These are phyloP conservation scores for Epizoanthus illoricatus DNA, from an alignment of 92 coral and sea anemone genomes.

Conservation along the genomic window DNA sequence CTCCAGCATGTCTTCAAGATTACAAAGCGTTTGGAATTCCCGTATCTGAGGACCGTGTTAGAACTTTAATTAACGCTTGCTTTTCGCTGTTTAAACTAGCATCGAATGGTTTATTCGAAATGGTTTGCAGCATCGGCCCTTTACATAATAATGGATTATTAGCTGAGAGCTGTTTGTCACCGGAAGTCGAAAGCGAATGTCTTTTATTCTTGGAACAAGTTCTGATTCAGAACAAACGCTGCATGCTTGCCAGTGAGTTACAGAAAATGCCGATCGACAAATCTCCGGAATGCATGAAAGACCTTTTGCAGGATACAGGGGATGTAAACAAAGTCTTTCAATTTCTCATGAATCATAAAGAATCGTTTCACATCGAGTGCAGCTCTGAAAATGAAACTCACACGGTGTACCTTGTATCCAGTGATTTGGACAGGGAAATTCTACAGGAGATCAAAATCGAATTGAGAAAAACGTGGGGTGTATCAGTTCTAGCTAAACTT, in stretches of 20 bases:
- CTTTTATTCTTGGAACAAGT: constrained; percentile 6
- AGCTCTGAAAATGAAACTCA: no score
- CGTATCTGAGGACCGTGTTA: background rate
- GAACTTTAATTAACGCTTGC: constrained; percentile 25
- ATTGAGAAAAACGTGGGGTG: constrained; percentile 30
- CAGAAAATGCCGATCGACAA: background rate
- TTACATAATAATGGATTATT: background rate
- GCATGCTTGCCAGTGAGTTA: constrained; percentile 1
- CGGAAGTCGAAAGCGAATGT: background rate
- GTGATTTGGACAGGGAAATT: constrained; percentile 18
- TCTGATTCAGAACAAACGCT: constrained; percentile 24
- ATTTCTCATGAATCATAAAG: background rate
- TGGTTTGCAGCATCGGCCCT: constrained; percentile 24
- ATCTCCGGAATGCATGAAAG: constrained; percentile 7
- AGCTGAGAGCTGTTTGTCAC: background rate
- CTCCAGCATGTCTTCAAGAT: background rate
- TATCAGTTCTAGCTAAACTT: background rate
- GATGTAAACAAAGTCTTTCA: background rate
- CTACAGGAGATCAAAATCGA: background rate
- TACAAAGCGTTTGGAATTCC: constrained; percentile 28
- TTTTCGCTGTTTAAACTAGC: constrained; percentile 29
- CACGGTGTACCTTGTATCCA: background rate
- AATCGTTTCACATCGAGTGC: constrained; percentile 12
- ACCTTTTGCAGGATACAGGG: background rate
- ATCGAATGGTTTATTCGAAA: constrained; percentile 20